Evolutionary conservation across 1,140 invertebrate genomes (phyloP).

Genomic region (Philopotamus ludificatus): DNA sequence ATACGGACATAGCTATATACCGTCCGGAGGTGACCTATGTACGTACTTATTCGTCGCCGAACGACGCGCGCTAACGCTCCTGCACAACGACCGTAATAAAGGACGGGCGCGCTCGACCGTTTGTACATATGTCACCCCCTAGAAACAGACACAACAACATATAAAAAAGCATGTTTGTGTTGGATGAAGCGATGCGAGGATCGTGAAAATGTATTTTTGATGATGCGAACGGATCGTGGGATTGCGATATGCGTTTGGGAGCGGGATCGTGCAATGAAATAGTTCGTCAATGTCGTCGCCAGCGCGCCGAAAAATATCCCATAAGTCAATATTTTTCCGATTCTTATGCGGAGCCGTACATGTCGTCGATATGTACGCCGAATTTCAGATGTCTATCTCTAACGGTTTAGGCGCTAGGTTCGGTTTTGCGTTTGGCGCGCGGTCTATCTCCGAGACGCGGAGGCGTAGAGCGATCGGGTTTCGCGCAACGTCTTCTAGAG

Average conservation of each 20-base stretch:
- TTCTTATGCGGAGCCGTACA: too few species aligned
- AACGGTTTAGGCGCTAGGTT: too few species aligned
- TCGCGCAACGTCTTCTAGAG: too few species aligned
- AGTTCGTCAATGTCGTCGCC: background rate
- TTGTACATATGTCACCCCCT: constrained; percentile 40
- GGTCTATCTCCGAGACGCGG: too few species aligned
- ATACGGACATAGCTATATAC: too few species aligned
- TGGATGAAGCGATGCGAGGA: background rate
- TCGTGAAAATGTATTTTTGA: background rate
- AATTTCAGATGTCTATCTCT: too few species aligned
- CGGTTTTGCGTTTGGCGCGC: too few species aligned
- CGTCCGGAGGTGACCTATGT: constrained; percentile 38
- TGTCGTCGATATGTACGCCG: too few species aligned
- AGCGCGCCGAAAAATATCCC: background rate
- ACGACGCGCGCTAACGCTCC: background rate
- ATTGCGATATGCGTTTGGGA: too few species aligned
- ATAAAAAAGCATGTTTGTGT: too few species aligned
- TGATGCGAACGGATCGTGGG: background rate
- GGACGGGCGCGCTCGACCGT: constrained; percentile 6
- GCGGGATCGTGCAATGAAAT: background rate
- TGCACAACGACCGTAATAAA: background rate
- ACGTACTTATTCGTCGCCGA: background rate
- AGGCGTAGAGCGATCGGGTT: too few species aligned
- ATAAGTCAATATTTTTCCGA: too few species aligned
- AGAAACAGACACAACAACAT: constrained; percentile 39